phyloP scores from a whole-genome alignment of 1,140 invertebrate species.

The Saccostrea glomerata region DNA sequence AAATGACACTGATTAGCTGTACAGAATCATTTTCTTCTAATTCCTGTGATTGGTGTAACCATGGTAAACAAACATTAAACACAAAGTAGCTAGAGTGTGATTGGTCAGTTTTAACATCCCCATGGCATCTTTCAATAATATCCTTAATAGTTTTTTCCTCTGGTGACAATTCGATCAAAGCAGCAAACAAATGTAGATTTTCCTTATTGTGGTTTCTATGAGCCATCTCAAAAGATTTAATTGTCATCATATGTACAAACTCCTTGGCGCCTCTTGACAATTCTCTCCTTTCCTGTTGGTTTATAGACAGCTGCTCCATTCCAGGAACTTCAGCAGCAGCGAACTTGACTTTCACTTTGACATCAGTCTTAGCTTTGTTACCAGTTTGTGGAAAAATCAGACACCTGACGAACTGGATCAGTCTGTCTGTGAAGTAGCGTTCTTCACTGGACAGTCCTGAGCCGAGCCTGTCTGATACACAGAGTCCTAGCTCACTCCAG shows the following conservation, averaged over 20 bases:
- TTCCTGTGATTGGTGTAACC: slow-evolving; percentile 59
- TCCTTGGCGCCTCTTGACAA: slow-evolving; percentile 23
- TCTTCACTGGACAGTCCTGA: slow-evolving; percentile 11
- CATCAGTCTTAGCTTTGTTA: slow-evolving; percentile 52
- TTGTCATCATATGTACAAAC: slow-evolving; percentile 59
- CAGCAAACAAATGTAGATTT: slow-evolving; percentile 62
- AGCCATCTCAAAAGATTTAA: slow-evolving; percentile 59
- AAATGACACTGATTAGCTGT: slow-evolving; percentile 58
- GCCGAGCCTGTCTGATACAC: slow-evolving; percentile 53
- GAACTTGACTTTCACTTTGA: slow-evolving; percentile 62
- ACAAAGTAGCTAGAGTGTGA: slow-evolving; percentile 64
- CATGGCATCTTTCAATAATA: slow-evolving; percentile 63
- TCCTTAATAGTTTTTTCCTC: slow-evolving; percentile 58
- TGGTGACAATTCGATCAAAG: slow-evolving; percentile 59
- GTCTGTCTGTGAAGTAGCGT: slow-evolving; percentile 54
- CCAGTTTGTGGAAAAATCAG: slow-evolving; percentile 54
- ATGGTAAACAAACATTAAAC: slow-evolving; percentile 66
- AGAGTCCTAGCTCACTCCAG: slow-evolving; percentile 62
- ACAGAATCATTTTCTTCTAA: slow-evolving; percentile 44
- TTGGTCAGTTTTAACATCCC: slow-evolving; percentile 53
- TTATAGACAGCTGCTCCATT: neutral
- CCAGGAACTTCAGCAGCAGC: neutral
- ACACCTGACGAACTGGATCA: slow-evolving; percentile 58
- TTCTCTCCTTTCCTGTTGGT: slow-evolving; percentile 13
- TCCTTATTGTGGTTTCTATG: slow-evolving; percentile 52